phyloP scores from a whole-genome alignment of 2,797 vertebrate genomes.

The Sebastes goodei region DNA sequence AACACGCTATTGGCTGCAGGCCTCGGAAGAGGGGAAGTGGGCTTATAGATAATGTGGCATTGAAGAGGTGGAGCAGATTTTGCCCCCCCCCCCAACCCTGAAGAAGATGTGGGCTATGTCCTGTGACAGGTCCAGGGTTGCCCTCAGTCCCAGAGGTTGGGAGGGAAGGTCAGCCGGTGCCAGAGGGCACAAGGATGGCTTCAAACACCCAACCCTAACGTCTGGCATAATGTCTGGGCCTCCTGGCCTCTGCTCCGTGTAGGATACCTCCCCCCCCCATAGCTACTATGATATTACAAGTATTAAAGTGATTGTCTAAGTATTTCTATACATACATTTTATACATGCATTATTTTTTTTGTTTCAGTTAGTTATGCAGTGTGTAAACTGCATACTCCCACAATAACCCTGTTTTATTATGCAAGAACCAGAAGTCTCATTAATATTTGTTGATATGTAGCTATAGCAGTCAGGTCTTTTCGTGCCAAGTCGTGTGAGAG shows the following conservation, averaged over 20 bases:
- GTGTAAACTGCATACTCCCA: conserved; percentile 20
- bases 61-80: conserved; percentile 74
- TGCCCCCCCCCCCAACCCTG: conserved; percentile 62
- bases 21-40: background rate
- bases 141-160: conserved; percentile 72
- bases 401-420: conserved; percentile 59
- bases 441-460: conserved; percentile 74
- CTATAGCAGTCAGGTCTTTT: conserved; percentile 72
- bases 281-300: conserved; percentile 1
- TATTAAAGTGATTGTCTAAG: conserved; percentile 17
- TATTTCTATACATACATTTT: conserved; percentile 11
- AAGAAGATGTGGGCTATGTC: conserved; percentile 68
- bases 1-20: conserved; percentile 34
- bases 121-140: conserved; percentile 79
- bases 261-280: background rate
- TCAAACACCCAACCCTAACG: conserved; percentile 70
- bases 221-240: conserved; percentile 71
- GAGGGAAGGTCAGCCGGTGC: conserved; percentile 47
- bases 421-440: conserved; percentile 67
- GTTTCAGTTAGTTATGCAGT: conserved; percentile 9
- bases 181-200: conserved; percentile 63
- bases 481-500: conserved; percentile 67
- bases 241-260: conserved; percentile 55
- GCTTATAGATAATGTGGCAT: conserved; percentile 58
- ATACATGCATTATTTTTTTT: conserved; percentile 2